These are phyloP conservation scores for Agriotes lineatus DNA, from an alignment of 2,888 invertebrate genomes.

Conservation along the genomic window DNA sequence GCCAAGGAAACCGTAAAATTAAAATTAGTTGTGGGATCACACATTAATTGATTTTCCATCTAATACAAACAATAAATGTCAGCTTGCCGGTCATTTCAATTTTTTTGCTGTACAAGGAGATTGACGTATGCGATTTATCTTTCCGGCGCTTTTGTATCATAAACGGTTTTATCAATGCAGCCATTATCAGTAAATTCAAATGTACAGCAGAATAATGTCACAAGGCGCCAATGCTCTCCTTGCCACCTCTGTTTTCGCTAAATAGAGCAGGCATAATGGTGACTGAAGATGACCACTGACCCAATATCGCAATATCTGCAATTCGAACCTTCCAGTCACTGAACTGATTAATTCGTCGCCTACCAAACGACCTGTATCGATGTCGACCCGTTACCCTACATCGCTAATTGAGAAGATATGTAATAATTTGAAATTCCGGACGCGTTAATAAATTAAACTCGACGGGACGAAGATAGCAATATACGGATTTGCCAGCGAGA, in stretches of 20 bases:
- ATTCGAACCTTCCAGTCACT: slow-evolving; percentile 19
- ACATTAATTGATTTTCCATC: too few relatives aligned
- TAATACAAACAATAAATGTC: too few relatives aligned
- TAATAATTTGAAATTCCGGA: neutral
- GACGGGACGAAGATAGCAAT: neutral
- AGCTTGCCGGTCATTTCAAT: too few relatives aligned
- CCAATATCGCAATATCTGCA: slow-evolving; percentile 33
- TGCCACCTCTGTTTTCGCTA: slow-evolving; percentile 19
- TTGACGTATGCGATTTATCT: too few relatives aligned
- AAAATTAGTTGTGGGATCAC: too few relatives aligned
- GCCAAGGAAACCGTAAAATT: too few relatives aligned
- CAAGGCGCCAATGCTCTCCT: slow-evolving; percentile 19
- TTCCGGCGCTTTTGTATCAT: too few relatives aligned
- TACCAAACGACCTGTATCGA: slow-evolving; percentile 27
- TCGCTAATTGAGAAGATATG: slow-evolving; percentile 23
- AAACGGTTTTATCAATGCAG: too few relatives aligned
- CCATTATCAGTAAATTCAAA: too few relatives aligned
- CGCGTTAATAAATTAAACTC: slow-evolving; percentile 1
- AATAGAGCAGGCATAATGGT: slow-evolving; percentile 30
- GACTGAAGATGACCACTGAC: slow-evolving; percentile 11
- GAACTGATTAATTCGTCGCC: slow-evolving; percentile 14
- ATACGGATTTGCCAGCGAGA: too few relatives aligned
- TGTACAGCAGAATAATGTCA: neutral
- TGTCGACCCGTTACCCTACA: slow-evolving; percentile 20
- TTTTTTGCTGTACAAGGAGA: too few relatives aligned